Evolutionary conservation across 2,113 vertebrate species (phyloP), one percentile per base, ranked within the genome.

Genomic region (Macrotus californicus): DNA sequence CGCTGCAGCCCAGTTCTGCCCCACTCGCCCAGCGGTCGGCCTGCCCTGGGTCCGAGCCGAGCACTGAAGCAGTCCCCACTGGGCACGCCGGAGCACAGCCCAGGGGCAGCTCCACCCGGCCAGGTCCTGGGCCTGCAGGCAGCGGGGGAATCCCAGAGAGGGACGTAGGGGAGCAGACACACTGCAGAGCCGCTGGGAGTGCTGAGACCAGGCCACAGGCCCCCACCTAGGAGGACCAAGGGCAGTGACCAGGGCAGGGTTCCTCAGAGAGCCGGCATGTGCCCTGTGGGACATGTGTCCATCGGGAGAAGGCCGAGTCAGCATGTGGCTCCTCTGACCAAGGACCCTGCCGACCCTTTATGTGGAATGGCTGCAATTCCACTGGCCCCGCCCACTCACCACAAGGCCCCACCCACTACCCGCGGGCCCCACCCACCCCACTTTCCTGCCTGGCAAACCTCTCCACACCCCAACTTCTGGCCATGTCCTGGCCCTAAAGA

Each of bases 241-340:
- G 87, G 64, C 16, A 0, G 56, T 41, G 29, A 67, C 50, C 67
- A 2, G 59, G 24, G 56, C 56, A 26, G 56, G 59, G 24, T 11
- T 48, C 59, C 59, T 26, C 59, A 29, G 59, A 29, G 12, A 64
- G 29, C 61, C 29, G 24, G 29, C 3, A 4, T 15, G 29, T 31
- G 29, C 61, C 61, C 26, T 61, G 59, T 13, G 1, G 96, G 98
- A 99, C 98, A 98, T 98, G 99, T 98, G 93, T 97, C 98, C 83
- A 12, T 18, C 22, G 3, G 9, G 1, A 97, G 97, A 87, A 96
- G 92, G 96, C 99, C 99, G 99, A 99, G 98, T 99, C 99, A 99
- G 99, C 99, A 99, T 97, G 98, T 97, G 98, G 97, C 97, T 80
- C 95, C 91, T 87, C 98, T 98, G 99, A 98, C 96, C n/a, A 86